Evolutionary conservation across 35 echinoderm and acorn worm genomes (phyloP), one percentile per base, ranked within the genome.

Genomic region (Apostichopus parvimensis): DNA sequence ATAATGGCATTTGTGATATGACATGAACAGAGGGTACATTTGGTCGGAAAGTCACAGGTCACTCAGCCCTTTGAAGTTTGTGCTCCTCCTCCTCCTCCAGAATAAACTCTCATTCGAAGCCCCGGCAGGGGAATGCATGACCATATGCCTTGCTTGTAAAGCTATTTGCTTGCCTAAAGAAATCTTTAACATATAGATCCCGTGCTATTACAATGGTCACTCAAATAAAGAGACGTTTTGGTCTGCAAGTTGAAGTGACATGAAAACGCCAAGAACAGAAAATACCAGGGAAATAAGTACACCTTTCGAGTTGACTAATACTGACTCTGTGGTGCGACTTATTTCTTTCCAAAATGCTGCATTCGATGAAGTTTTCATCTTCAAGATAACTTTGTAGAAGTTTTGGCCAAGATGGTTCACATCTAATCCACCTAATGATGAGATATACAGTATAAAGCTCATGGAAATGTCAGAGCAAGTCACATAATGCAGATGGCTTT

Each of bases 211-310:
- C 83, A 87, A 54, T 22, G 13, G 6, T 54, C 14, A 15, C 28
- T 54, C 57, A 87, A 23, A 66, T 56, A 61, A 61, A 6, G 83
- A 5, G 83, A 87, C 83, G 28, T 88, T 17, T 72, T 88, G 61
- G 52, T 88, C 25, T 12, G 71, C 14, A 10, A 88, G 64, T 15
- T 72, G 21, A 54, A 88, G 23, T 9, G 61, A 61, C 23, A 72
- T 88, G 21, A 88, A 88, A 6, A 88, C 34, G 0, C 64, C 64
- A 4, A 88, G 9, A 6, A 88, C 86, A 68, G 86, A 88, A 64
- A 88, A 66, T 15, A 88, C 24, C 45, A 88, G 7, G 4, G 86
- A 65, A 18, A 88, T 52, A 1, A 66, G 2, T 4, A 88, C 17
- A 1, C 22, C 22, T 9, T 88, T 14, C 12, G 86, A 52, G 57